Percentiles rank a stretch among this genome's conserved stretches.
Evolutionary conservation across 2,797 vertebrate genomes (phyloP).

Genomic region (Urosaurus nigricauda): DNA sequence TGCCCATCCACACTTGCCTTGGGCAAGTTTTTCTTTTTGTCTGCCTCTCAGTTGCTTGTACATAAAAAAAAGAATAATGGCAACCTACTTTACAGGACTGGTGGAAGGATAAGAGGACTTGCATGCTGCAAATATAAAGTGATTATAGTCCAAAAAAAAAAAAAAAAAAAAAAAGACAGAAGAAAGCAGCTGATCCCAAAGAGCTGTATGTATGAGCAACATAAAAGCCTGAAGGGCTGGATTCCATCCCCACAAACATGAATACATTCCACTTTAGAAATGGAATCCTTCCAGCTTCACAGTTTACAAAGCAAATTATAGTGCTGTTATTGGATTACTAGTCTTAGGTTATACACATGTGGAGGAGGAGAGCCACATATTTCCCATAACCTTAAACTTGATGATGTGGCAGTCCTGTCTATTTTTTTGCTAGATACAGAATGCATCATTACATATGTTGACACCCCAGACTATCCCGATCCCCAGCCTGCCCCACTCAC

Average conservation of each 20-base stretch:
- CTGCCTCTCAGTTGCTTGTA: background rate
- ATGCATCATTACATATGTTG: too few species aligned
- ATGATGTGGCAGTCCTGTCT: background rate
- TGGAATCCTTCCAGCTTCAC: background rate
- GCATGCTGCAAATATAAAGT: background rate
- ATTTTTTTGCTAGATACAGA: too few species aligned
- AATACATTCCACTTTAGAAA: background rate
- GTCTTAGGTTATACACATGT: background rate
- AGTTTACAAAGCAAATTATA: too few species aligned
- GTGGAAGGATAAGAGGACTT: background rate
- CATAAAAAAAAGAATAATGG: background rate
- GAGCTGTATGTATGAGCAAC: background rate
- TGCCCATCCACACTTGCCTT: too few species aligned
- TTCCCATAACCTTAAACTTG: background rate
- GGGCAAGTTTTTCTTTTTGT: background rate
- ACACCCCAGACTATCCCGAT: background rate
- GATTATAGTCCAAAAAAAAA: background rate
- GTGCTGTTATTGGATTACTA: background rate
- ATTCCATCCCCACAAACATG: background rate
- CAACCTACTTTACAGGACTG: background rate
- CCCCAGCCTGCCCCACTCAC: background rate
- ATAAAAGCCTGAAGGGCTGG: background rate
- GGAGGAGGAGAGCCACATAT: background rate
- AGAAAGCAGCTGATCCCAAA: background rate
- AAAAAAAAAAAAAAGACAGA: background rate